Evolutionary conservation across 1,140 invertebrate genomes (phyloP), one percentile per base, ranked within the genome.

Genomic region (Holcopasites calliopsidis): DNA sequence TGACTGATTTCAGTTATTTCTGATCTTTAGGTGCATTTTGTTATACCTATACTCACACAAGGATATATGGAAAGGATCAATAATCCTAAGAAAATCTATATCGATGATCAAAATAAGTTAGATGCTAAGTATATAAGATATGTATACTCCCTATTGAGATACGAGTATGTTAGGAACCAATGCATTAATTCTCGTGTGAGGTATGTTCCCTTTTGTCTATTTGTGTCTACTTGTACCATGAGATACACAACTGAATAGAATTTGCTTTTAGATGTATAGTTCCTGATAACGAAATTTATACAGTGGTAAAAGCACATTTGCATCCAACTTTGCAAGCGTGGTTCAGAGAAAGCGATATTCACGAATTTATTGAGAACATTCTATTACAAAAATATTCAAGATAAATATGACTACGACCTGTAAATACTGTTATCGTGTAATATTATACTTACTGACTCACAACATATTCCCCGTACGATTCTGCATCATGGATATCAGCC

Each of bases 391-490:
- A 84, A 61, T 79, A 78, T 60, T 86, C 62, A 80, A 80, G 10
- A 28, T 57, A 23, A 42, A 57, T 10, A 23, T 76, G 21, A n/a
- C n/a, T 54, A 54, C 35, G 2, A 33, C 1, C 60, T 21, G 3
- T 28, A 16, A 47, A 31, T 31, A 28, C n/a, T 13, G 31, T 4
- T 23, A 31, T 55, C 5, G n/a, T n/a, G n/a, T n/a, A n/a, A n/a
- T n/a, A n/a, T n/a, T 49, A 18, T 79, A 87, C 86, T 88, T 80
- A 92, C 88, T 90, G 88, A 49, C 82, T 77, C n/a, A 83, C 89
- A 21, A 92, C 81, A 77, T 90, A 93, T 28, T 93, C 88, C 13
- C 93, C 93, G 60, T 92, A 81, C 0, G 90, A 92, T 26, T 77
- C 66, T 70, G 83, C 86, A 16, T 87, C 73, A 54, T 79, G 57